Conservation (phyloP, 2,888 invertebrate species). For the Hypsopygia costalis region DNA sequence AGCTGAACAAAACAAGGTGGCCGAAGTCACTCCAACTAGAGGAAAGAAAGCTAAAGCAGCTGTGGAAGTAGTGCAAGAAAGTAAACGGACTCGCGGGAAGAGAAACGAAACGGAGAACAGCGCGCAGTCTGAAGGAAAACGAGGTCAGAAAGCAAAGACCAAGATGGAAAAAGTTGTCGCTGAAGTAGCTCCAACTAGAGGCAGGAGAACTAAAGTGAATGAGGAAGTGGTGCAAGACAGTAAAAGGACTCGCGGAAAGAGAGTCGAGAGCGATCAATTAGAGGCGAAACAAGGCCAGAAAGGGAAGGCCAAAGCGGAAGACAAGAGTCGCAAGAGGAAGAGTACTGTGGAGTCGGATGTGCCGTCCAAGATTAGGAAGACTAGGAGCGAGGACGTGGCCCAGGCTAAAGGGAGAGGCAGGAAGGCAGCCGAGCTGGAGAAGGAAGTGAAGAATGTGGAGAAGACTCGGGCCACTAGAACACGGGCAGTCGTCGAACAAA, state of each 20-base stretch:
- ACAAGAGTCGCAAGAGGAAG: neutral
- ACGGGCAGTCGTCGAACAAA: no score
- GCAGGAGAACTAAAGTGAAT: constrained; percentile 20
- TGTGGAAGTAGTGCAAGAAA: neutral
- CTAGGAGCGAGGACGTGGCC: neutral
- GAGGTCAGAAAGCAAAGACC: no score
- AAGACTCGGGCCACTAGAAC: neutral
- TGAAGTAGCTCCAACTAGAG: constrained; percentile 18
- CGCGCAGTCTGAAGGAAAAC: neutral
- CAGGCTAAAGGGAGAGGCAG: neutral
- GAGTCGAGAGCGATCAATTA: neutral
- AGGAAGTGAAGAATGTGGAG: neutral
- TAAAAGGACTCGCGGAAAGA: neutral
- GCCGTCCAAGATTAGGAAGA: neutral
- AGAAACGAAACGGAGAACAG: neutral
- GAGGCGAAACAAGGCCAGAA: neutral
- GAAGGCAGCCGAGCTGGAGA: neutral
- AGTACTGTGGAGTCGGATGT: neutral
- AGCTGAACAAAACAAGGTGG: constrained; percentile 8
- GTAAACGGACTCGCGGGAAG: neutral
- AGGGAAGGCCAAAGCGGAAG: neutral
- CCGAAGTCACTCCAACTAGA: constrained; percentile 12
- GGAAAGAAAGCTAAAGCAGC: constrained; percentile 20
- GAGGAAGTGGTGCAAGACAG: constrained; percentile 1
- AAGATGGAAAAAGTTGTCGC: no score